These are phyloP conservation scores for Sterna hirundo DNA, from an alignment of 2,113 vertebrate species.

Conservation along the genomic window DNA sequence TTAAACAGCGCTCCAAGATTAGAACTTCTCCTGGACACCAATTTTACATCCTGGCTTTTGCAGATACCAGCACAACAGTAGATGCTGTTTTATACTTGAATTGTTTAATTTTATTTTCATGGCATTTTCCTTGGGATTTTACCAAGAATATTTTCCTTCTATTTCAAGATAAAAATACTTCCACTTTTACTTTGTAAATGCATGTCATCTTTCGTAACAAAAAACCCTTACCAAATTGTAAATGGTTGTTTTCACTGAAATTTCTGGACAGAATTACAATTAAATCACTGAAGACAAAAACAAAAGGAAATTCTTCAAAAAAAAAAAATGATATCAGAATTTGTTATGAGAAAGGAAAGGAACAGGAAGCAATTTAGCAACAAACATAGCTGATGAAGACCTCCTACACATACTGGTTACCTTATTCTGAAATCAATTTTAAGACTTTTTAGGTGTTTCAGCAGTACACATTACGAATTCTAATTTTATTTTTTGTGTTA, in stretches of 20 bases:
- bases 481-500: neutral
- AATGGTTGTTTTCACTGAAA: neutral
- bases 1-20: neutral
- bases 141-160: neutral
- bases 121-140: neutral
- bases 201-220: neutral
- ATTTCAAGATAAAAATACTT: neutral
- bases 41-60: neutral
- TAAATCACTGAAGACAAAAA: neutral
- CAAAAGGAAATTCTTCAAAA: neutral
- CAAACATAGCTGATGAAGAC: neutral
- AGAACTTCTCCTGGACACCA: neutral
- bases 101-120: neutral
- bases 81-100: neutral
- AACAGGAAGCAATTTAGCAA: neutral
- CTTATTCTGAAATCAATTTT: conserved; percentile 9
- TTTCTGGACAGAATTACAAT: neutral
- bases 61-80: neutral
- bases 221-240: neutral
- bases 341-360: neutral
- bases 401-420: neutral
- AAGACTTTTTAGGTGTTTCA: neutral
- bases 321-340: neutral
- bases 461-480: neutral
- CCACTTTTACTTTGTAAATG: neutral